Evolutionary conservation across 2,888 invertebrate species (phyloP), one percentile per base, ranked within the genome.

Genomic region (Conops quadrifasciatus): DNA sequence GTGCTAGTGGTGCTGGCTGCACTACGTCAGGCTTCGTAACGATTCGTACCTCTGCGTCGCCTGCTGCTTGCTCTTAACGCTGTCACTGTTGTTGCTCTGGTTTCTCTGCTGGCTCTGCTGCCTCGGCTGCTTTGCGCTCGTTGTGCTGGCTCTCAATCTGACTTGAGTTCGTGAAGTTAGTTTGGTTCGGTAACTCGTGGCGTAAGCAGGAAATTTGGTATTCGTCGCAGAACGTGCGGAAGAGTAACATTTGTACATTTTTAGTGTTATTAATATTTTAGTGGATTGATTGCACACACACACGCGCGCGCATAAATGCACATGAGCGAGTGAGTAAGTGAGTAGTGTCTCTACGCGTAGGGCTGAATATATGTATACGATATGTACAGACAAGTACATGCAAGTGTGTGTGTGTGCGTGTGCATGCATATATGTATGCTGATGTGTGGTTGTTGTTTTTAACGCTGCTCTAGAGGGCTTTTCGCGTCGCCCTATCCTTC

Each of bases 101-200:
- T 51, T 49, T 49, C 58, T 47, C 60, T 28, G 43, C 30, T 56
- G 2, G n/a, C 26, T 56, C 47, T 67, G 49, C 24, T 74, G 75
- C 74, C 76, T 75, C 58, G 53, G 24, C 53, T 26, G 67, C 58
- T 58, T 19, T 49, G 56, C 66, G 36, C n/a, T 63, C 45, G 21
- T 28, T 43, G 53, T 68, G 66, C 49, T 63, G 69, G 19, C 30
- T 69, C 68, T 36, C 5, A 36, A 36, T 7, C 36, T 68, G 71
- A 62, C 63, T 45, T 76, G 77, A 77, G 77, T 65, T 59, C 62
- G 62, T 62, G 36, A 24, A 68, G 60, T 80, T 81, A 82, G 83
- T 82, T 82, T 81, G 77, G 81, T 81, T 82, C 81, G 83, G 81
- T 78, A 80, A 82, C 81, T 82, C 82, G 82, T 81, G 80, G 81